Percentiles rank a stretch among this genome's conserved stretches.
Conservation (phyloP, 2,888 invertebrate species). For the Sericinus montela region DNA sequence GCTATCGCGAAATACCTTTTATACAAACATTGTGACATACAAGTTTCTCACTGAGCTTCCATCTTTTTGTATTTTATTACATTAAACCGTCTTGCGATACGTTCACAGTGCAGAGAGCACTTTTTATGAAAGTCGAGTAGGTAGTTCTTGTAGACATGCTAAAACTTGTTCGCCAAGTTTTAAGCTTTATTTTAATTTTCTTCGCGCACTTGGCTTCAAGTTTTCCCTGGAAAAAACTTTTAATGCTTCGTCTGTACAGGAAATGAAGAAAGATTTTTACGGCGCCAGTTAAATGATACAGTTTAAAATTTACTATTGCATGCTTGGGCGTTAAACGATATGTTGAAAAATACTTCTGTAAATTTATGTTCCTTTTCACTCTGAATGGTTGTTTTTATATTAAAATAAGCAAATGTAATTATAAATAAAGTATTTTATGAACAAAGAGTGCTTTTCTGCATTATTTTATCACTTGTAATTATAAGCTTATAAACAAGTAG, state of each 20-base stretch:
- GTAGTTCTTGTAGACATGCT: slow-evolving; percentile 52
- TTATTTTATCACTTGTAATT: too few relatives aligned
- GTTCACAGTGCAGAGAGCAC: slow-evolving; percentile 45
- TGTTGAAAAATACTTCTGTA: slow-evolving; percentile 7
- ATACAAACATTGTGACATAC: slow-evolving; percentile 42
- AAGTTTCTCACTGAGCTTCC: slow-evolving; percentile 31
- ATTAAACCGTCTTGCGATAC: slow-evolving; percentile 58
- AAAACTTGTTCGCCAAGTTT: slow-evolving; percentile 66
- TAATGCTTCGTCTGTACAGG: slow-evolving; percentile 55
- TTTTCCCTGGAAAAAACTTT: slow-evolving; percentile 45
- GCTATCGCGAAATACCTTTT: too few relatives aligned
- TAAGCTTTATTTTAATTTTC: slow-evolving; percentile 75
- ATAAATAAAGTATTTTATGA: background rate
- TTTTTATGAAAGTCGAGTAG: slow-evolving; percentile 57
- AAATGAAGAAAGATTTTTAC: slow-evolving; percentile 56
- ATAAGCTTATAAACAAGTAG: too few relatives aligned
- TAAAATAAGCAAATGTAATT: too few relatives aligned
- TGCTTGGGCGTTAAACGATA: slow-evolving; percentile 4
- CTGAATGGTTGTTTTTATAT: too few relatives aligned
- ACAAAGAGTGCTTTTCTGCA: too few relatives aligned
- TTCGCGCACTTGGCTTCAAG: slow-evolving; percentile 39
- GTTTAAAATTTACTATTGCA: slow-evolving; percentile 15
- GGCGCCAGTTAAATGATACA: slow-evolving; percentile 30
- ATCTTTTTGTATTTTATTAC: slow-evolving; percentile 31
- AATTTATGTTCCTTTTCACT: background rate